phyloP scores from a whole-genome alignment of 2,888 invertebrate genomes.

The Chalcosyrphus nemorum region DNA sequence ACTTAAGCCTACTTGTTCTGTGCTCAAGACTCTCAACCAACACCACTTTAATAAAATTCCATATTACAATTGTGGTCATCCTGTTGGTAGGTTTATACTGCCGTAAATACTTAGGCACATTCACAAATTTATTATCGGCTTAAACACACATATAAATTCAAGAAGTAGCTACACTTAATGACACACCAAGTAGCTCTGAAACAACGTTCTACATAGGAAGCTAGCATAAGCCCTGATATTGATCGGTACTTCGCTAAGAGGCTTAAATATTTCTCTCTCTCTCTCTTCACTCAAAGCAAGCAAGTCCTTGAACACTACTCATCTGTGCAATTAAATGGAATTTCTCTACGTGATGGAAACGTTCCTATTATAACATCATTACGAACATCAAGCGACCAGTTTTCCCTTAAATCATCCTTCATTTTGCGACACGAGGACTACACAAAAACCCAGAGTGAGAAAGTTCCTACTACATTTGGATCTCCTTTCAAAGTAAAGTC shows the following conservation, averaged over 20 bases:
- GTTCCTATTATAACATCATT: neutral
- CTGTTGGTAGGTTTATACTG: too few species aligned
- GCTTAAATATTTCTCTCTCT: neutral
- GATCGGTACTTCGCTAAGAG: neutral
- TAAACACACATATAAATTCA: too few species aligned
- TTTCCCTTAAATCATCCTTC: neutral
- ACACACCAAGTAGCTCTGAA: neutral
- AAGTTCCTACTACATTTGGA: neutral
- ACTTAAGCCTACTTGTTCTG: too few species aligned
- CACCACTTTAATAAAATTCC: too few species aligned
- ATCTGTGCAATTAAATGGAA: slow-evolving; percentile 12
- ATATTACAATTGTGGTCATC: too few species aligned
- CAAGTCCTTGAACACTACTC: neutral
- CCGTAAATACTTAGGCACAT: too few species aligned
- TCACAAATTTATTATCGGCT: too few species aligned
- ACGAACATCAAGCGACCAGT: neutral
- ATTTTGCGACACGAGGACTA: slow-evolving; percentile 7
- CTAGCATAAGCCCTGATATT: neutral
- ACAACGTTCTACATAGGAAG: neutral
- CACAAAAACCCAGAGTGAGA: neutral
- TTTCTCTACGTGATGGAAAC: neutral
- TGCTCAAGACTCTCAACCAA: too few species aligned
- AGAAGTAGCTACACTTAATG: neutral
- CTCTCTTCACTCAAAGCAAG: too few species aligned
- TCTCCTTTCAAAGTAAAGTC: slow-evolving; percentile 24